A percentile compares a stretch with the other conserved stretches of the same genome.
phyloP scores from a whole-genome alignment of 2,888 invertebrate species.

The Tinea trinotella region DNA sequence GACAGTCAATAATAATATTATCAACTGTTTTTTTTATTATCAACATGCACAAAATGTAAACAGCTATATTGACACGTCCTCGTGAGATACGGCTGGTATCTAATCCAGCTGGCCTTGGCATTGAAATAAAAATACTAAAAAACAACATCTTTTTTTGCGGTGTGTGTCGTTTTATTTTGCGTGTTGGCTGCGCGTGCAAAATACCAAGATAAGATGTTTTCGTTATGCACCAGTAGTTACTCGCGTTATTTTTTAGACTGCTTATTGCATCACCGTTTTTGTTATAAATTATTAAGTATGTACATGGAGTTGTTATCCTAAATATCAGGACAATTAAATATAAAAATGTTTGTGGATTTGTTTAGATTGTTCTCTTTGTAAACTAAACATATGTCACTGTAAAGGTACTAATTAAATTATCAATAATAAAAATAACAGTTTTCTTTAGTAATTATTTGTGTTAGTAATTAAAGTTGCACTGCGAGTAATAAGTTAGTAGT shows the following conservation, averaged over 20 bases:
- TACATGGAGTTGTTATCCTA: too few species aligned
- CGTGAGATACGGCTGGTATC: slow-evolving; percentile 57
- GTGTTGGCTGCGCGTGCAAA: slow-evolving; percentile 17
- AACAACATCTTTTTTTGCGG: slow-evolving; percentile 39
- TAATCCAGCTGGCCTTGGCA: slow-evolving; percentile 68
- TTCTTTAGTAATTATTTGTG: too few species aligned
- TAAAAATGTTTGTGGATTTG: too few species aligned
- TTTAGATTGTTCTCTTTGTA: too few species aligned
- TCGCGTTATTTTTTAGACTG: not conserved
- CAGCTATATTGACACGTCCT: slow-evolving; percentile 56
- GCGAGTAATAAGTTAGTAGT: too few species aligned
- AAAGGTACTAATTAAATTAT: too few species aligned
- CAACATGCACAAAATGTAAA: slow-evolving; percentile 41
- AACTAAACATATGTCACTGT: too few species aligned
- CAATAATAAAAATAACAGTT: too few species aligned
- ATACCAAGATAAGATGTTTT: slow-evolving; percentile 17
- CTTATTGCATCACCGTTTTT: not conserved
- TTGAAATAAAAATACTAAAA: slow-evolving; percentile 41
- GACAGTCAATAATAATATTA: not conserved
- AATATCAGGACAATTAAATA: too few species aligned
- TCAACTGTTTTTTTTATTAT: slow-evolving; percentile 29
- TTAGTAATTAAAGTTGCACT: too few species aligned
- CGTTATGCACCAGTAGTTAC: slow-evolving; percentile 16
- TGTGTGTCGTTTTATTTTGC: slow-evolving; percentile 14
- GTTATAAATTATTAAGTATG: not conserved